A percentile compares a stretch with the other conserved stretches of the same genome.
Conservation (phyloP, 1,140 invertebrate species). For the Drosophila lowei region DNA sequence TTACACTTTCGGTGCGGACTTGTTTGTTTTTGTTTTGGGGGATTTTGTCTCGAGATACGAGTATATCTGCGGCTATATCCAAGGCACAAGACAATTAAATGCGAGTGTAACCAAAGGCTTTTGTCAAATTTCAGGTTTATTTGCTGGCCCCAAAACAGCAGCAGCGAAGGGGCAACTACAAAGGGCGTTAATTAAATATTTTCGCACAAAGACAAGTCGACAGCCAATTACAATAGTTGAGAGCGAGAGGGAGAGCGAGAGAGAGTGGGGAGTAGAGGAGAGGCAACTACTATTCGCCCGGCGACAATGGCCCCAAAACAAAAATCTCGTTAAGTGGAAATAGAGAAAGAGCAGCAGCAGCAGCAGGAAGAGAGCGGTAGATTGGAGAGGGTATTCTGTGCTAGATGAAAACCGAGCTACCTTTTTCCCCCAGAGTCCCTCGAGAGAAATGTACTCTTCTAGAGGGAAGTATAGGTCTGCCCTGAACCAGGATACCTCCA, state of each 20-base stretch:
- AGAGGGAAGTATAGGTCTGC: too few relatives aligned
- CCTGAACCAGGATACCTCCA: too few relatives aligned
- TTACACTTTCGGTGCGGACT: not conserved
- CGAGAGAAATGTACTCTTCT: not conserved
- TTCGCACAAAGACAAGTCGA: slow-evolving; percentile 65
- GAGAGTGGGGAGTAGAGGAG: not conserved
- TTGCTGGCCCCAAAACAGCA: not conserved
- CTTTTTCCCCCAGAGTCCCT: slow-evolving; percentile 8
- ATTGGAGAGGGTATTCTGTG: not conserved
- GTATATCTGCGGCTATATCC: slow-evolving; percentile 13
- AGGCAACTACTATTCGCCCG: slow-evolving; percentile 20
- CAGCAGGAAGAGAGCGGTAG: slow-evolving; percentile 10
- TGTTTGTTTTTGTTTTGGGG: not conserved
- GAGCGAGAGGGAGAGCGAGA: slow-evolving; percentile 1
- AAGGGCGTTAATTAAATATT: slow-evolving; percentile 80
- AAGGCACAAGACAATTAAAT: slow-evolving; percentile 29
- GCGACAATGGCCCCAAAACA: slow-evolving; percentile 50
- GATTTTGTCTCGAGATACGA: not conserved
- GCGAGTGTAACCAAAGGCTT: slow-evolving; percentile 24
- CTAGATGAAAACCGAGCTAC: slow-evolving; percentile 21
- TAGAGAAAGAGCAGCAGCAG: slow-evolving; percentile 13
- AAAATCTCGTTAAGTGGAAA: slow-evolving; percentile 74
- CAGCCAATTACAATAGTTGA: slow-evolving; percentile 59
- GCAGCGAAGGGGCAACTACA: slow-evolving; percentile 32
- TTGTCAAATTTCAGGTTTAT: slow-evolving; percentile 62